Evolutionary conservation across 2,113 vertebrate genomes (phyloP), one percentile per base, ranked within the genome.

Genomic region (Macquaria australasica): DNA sequence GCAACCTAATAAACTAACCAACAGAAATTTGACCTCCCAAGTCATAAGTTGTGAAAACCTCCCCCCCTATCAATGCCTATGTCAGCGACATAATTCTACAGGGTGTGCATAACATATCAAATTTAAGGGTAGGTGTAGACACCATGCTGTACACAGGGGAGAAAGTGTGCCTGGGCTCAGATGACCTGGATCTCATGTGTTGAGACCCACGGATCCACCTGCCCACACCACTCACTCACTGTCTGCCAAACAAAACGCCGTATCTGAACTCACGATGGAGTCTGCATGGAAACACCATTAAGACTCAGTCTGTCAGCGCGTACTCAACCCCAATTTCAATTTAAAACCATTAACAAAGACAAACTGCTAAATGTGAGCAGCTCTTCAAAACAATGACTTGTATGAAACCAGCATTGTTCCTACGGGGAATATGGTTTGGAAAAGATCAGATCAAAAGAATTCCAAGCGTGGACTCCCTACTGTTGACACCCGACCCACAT

Each of bases 401-500:
- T 39, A 71, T 70, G 39, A 80, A 82, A 78, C 34, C 2, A 0
- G 20, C 48, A 68, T 82, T 75, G 53, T 79, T 83, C 45, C 62
- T 8, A 48, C 20, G 16, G 70, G 66, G 59, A 90, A 81, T 80
- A 74, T 68, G 66, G 45, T 71, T 84, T 68, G 74, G 14, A 77
- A 85, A 88, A 82, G 68, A 72, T 74, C 21, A 51, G 84, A 88
- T 94, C 89, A 95, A 92, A 95, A 90, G 93, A 92, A 94, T 94
- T 94, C 93, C 91, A 91, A 80, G 70, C 66, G 66, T 55, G 66
- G 91, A 83, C 90, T 91, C 85, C 92, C 92, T 69, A 81, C 89
- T 85, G 88, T 82, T 91, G 90, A 92, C 91, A 90, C 91, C 89
- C 74, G 88, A 93, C 86, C 89, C 88, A 87, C 91, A 94, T 95